Conservation (phyloP, 2,888 invertebrate genomes). For the Diabrotica balteata region DNA sequence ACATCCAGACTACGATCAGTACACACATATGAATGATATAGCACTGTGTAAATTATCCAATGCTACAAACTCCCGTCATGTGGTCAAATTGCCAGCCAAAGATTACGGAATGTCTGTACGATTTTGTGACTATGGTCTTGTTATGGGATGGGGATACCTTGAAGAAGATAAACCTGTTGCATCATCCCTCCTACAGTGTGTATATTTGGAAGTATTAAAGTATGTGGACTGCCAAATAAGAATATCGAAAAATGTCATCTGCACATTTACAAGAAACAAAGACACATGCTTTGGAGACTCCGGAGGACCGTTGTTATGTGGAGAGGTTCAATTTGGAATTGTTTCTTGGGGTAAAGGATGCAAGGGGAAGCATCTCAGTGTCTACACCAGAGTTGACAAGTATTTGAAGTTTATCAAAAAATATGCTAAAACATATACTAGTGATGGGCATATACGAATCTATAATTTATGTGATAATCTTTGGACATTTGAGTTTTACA, state of each 20-base stretch:
- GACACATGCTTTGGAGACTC: slow-evolving; percentile 32
- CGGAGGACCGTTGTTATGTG: slow-evolving; percentile 30
- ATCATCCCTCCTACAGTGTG: slow-evolving; percentile 3
- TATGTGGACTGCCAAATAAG: slow-evolving; percentile 1
- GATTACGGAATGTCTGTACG: background rate
- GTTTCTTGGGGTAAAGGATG: slow-evolving; percentile 27
- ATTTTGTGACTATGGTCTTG: slow-evolving; percentile 2
- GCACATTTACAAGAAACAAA: slow-evolving; percentile 18
- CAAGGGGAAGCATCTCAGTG: slow-evolving; percentile 8
- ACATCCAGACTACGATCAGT: slow-evolving; percentile 2
- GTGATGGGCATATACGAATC: too few relatives aligned
- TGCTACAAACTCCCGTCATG: background rate
- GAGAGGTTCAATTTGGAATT: slow-evolving; percentile 23
- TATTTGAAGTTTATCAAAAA: slow-evolving; percentile 23
- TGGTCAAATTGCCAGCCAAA: background rate
- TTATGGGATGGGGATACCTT: slow-evolving; percentile 12
- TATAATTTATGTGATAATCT: too few relatives aligned
- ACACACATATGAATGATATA: slow-evolving; percentile 15
- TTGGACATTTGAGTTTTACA: too few relatives aligned
- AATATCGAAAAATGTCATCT: slow-evolving; percentile 8
- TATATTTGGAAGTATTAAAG: background rate
- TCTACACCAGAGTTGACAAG: slow-evolving; percentile 27
- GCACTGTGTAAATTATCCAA: slow-evolving; percentile 3
- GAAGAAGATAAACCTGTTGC: background rate
- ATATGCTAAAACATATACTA: background rate